A percentile compares a stretch with the other conserved stretches of the same genome.
These are phyloP conservation scores for Menidia menidia DNA, from an alignment of 2,797 vertebrate species.

Conservation along the genomic window DNA sequence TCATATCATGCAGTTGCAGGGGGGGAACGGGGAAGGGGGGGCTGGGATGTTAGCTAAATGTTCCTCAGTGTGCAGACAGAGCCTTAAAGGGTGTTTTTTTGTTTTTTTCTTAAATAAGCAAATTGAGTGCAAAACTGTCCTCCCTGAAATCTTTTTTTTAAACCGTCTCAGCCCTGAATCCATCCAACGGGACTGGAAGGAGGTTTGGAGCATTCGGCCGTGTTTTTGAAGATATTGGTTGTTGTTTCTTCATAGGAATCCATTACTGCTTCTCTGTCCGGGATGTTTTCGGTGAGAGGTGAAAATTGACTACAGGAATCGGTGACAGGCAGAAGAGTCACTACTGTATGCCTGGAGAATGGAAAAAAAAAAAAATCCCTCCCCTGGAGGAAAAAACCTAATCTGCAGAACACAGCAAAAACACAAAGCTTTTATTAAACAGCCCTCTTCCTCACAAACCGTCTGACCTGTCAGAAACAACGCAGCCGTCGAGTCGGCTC, in stretches of 20 bases:
- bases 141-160: not conserved
- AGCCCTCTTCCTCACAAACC: slow-evolving; percentile 40
- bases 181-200: slow-evolving; percentile 23
- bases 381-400: slow-evolving; percentile 19
- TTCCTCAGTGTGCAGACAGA: slow-evolving; percentile 16
- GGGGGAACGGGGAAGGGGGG: not conserved
- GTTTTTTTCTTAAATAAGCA: not conserved
- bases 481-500: slow-evolving; percentile 40
- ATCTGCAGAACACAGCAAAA: slow-evolving; percentile 49
- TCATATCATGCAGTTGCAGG: slow-evolving; percentile 42
- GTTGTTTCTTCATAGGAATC: slow-evolving; percentile 50
- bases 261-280: slow-evolving; percentile 33
- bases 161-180: slow-evolving; percentile 21
- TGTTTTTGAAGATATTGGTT: slow-evolving; percentile 43
- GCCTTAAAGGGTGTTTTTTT: slow-evolving; percentile 9
- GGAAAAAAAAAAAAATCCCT: slow-evolving; percentile 17
- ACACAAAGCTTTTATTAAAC: slow-evolving; percentile 54
- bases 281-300: slow-evolving; percentile 43
- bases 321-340: slow-evolving; percentile 46
- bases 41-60: slow-evolving; percentile 33
- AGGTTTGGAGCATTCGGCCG: slow-evolving; percentile 13
- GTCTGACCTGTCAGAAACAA: slow-evolving; percentile 63
- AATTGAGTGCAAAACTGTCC: slow-evolving; percentile 15
- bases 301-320: slow-evolving; percentile 51
- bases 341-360: slow-evolving; percentile 9